These are phyloP conservation scores for Antitype chi DNA, from an alignment of 2,888 invertebrate genomes.

Conservation along the genomic window DNA sequence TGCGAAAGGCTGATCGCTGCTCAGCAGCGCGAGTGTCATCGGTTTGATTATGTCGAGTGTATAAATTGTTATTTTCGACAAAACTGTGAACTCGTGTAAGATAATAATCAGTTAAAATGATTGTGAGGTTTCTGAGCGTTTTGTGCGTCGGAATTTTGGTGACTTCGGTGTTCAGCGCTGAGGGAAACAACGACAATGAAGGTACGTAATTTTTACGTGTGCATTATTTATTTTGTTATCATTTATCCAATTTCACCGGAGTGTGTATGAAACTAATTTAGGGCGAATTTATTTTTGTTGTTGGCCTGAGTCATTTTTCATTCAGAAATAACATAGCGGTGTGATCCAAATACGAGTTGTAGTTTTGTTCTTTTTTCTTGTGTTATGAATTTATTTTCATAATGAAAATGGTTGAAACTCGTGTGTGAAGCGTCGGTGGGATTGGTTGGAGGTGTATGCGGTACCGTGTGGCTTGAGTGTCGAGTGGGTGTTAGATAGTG, in stretches of 20 bases:
- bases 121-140: slow-evolving; percentile 89
- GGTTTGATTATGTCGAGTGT: slow-evolving; percentile 88
- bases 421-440: slow-evolving; percentile 68
- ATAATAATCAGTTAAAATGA: slow-evolving; percentile 87
- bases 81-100: slow-evolving; percentile 87
- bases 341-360: slow-evolving; percentile 61
- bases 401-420: slow-evolving; percentile 42
- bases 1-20: slow-evolving; percentile 88
- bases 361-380: slow-evolving; percentile 58
- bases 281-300: slow-evolving; percentile 65
- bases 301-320: slow-evolving; percentile 63
- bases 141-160: slow-evolving; percentile 88
- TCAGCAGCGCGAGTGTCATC: slow-evolving; percentile 86
- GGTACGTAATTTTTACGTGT: slow-evolving; percentile 80
- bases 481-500: slow-evolving; percentile 81
- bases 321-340: slow-evolving; percentile 64
- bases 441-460: slow-evolving; percentile 73
- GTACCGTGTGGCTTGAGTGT: slow-evolving; percentile 69
- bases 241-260: slow-evolving; percentile 66
- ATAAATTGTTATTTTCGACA: slow-evolving; percentile 85
- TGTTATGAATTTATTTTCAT: slow-evolving; percentile 58
- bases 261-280: slow-evolving; percentile 58
- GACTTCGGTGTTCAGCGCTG: slow-evolving; percentile 85
- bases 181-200: slow-evolving; percentile 90
- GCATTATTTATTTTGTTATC: slow-evolving; percentile 81